These are phyloP conservation scores for Martes martes DNA, from an alignment of 2,113 vertebrate species.

Conservation along the genomic window DNA sequence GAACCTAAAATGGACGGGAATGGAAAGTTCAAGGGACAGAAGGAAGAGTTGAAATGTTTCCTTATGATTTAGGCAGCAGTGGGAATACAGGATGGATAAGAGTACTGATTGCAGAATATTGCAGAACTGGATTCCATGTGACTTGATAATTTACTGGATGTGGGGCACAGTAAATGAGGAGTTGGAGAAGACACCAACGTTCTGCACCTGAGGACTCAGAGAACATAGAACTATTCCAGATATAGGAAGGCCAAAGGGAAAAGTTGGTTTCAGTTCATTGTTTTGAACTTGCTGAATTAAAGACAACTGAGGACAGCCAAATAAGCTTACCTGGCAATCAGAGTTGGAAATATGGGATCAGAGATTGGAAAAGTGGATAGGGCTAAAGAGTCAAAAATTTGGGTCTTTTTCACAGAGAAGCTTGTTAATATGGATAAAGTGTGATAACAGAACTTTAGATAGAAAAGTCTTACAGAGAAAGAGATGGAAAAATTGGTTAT, in stretches of 20 bases:
- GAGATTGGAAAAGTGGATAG: too few species aligned
- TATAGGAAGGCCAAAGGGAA: background rate
- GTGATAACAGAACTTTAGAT: background rate
- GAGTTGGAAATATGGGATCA: background rate
- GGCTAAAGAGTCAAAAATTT: background rate
- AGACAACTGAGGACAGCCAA: background rate
- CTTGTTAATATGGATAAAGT: background rate
- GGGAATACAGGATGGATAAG: too few species aligned
- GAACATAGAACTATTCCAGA: background rate
- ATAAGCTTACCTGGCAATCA: background rate
- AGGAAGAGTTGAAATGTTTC: background rate
- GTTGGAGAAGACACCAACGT: background rate
- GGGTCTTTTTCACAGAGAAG: background rate
- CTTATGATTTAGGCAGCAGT: background rate
- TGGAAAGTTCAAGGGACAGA: background rate
- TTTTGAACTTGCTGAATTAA: background rate
- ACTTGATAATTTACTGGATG: background rate
- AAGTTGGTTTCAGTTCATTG: background rate
- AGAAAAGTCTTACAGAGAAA: background rate
- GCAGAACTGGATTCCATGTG: background rate
- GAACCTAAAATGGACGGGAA: background rate
- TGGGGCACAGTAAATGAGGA: background rate
- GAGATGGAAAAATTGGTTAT: background rate
- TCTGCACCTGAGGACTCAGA: background rate
- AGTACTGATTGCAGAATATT: background rate